Percentiles rank a stretch among this genome's conserved stretches.
phyloP scores from a whole-genome alignment of 2,113 vertebrate species.

The Lagopus leucura region DNA sequence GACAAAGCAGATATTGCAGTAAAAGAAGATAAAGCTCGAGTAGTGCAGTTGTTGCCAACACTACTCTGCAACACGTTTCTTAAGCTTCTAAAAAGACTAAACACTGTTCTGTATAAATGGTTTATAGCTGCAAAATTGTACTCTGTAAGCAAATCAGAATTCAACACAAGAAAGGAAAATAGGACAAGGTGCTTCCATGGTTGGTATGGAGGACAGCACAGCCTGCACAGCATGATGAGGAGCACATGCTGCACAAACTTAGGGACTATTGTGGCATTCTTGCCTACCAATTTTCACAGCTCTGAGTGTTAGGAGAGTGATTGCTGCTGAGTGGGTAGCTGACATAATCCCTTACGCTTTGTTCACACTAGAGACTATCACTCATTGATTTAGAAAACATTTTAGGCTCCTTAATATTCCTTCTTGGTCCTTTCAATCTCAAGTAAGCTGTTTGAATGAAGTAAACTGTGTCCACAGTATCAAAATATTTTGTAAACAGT shows the following conservation, averaged over 20 bases:
- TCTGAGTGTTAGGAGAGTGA: neutral
- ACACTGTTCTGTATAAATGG: neutral
- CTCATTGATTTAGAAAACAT: conserved; percentile 37
- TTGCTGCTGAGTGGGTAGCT: conserved; percentile 11
- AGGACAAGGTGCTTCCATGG: neutral
- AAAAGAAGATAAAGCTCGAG: neutral
- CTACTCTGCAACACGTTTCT: neutral
- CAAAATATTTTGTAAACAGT: conserved; percentile 75
- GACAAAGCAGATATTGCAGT: neutral
- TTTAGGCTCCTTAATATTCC: conserved; percentile 12
- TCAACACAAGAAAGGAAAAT: neutral
- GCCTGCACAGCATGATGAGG: neutral
- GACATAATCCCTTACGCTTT: conserved; percentile 22
- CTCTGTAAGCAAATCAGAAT: neutral
- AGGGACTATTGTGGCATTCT: neutral
- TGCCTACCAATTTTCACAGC: neutral
- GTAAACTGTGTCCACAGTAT: conserved; percentile 53
- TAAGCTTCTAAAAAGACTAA: neutral
- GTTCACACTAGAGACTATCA: conserved; percentile 9
- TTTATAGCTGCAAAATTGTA: neutral
- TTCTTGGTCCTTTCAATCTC: conserved; percentile 29
- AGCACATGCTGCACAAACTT: neutral
- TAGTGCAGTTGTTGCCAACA: neutral
- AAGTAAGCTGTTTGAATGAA: conserved; percentile 48
- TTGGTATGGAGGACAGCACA: rapidly evolving